Base-by-base conservation (phyloP, 2,888 invertebrate genomes). In the Hemithea aestivaria region DNA sequence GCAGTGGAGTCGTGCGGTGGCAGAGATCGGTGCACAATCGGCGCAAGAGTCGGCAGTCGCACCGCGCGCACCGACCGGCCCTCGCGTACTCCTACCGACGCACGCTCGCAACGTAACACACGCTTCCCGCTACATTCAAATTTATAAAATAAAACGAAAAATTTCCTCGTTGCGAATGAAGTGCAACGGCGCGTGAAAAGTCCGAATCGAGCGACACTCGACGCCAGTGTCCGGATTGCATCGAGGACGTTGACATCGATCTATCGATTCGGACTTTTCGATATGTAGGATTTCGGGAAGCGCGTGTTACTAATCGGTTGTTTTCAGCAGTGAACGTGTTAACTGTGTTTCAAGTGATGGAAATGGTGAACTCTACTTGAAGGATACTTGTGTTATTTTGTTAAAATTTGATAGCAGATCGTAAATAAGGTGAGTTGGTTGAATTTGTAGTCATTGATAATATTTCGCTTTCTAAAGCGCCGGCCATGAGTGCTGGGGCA, bases 311-410 rank as follows among this genome's bases (percentile, higher is more conserved):
- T 26, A 51, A 54, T 51, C 51, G 54, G 52, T 56, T 65, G 62
- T 62, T 73, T 63, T 66, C 53, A 50, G 60, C 58, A 73, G 75
- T 77, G 73, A 73, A 67, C 76, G 83, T 84, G 67, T 37, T 66
- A 64, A 55, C 66, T 69, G 82, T 83, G 81, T 70, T 70, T 61
- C 51, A 49, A 73, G 83, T 84, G 84, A 67, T 65, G 67, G 70
- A 80, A 83, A 85, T 87, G 85, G 79, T 85, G 84, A 69, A 84
- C 77, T 78, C 70, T 66, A 82, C 75, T 59, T 80, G 78, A 73
- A 63, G 59, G 51, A 59, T 67, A 66, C 62, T 51, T 75, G 83
- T 85, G 84, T 59, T 66, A 62, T 51, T 61, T 58, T 65, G 53
- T 43, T 58, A 58, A 64, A 59, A 64, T 64, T 68, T 66, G 64